Conservation (phyloP, 2,888 invertebrate species). For the Stenchaetothrips biformis region DNA sequence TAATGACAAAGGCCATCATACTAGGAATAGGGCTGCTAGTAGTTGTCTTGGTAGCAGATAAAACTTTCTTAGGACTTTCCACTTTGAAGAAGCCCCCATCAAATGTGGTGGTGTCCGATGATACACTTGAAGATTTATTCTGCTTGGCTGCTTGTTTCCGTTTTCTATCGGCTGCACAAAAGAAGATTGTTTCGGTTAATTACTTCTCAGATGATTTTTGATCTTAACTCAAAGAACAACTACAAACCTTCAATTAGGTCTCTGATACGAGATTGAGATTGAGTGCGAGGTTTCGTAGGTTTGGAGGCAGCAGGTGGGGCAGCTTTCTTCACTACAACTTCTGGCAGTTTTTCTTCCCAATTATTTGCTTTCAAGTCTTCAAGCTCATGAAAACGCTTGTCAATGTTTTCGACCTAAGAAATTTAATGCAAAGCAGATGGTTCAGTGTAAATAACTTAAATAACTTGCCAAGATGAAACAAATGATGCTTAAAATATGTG, state of each 20-base stretch:
- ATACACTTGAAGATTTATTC: slow-evolving; percentile 10
- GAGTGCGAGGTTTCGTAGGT: slow-evolving; percentile 38
- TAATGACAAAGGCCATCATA: neutral
- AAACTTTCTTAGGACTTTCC: slow-evolving; percentile 46
- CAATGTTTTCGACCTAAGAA: slow-evolving; percentile 57
- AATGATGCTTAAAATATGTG: slow-evolving; percentile 7
- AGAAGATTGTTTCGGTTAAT: neutral
- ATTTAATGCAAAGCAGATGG: neutral
- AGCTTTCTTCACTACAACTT: slow-evolving; percentile 37
- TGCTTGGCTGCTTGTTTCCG: neutral
- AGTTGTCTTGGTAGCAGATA: neutral
- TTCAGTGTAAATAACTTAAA: neutral
- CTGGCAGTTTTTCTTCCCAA: slow-evolving; percentile 52
- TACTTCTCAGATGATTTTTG: neutral
- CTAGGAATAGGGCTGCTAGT: neutral
- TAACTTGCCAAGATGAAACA: neutral
- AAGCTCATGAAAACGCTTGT: slow-evolving; percentile 55
- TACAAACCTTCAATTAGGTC: slow-evolving; percentile 49
- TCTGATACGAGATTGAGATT: slow-evolving; percentile 41
- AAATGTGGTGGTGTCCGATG: slow-evolving; percentile 45
- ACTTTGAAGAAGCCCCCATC: slow-evolving; percentile 51
- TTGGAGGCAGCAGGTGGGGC: slow-evolving; percentile 37
- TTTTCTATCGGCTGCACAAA: neutral
- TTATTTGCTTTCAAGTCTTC: slow-evolving; percentile 47
- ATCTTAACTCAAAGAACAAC: neutral